Evolutionary conservation across 2,888 invertebrate genomes (phyloP).

Genomic region (Zygogramma bicolorata): DNA sequence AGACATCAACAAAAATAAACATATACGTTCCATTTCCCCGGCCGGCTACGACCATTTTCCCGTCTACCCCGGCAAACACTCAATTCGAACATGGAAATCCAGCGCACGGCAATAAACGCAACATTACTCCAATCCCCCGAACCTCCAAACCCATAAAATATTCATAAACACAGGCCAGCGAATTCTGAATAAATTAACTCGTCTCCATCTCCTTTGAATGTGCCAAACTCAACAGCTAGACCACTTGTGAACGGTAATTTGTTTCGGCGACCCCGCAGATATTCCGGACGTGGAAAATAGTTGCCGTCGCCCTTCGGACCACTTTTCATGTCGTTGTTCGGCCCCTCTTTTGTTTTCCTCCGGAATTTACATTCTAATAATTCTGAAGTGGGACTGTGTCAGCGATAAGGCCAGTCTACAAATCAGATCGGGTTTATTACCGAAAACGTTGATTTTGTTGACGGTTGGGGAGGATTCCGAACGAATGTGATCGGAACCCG

Average conservation of each 20-base stretch:
- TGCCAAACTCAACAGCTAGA: constrained; percentile 34
- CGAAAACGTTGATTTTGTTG: background rate
- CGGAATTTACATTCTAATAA: constrained; percentile 2
- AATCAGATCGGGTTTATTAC: background rate
- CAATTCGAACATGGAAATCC: background rate
- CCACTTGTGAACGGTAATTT: constrained; percentile 30
- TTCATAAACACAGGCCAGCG: constrained; percentile 41
- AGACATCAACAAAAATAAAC: background rate
- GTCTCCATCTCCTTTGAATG: constrained; percentile 34
- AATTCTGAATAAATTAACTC: constrained; percentile 40
- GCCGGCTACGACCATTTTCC: background rate
- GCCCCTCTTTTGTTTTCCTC: background rate
- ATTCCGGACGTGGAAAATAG: constrained; percentile 2
- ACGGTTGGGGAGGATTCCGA: background rate
- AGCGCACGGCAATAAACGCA: constrained; percentile 25
- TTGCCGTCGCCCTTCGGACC: background rate
- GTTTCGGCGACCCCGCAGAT: constrained; percentile 2
- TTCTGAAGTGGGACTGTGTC: background rate
- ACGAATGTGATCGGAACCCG: background rate
- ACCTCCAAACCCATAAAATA: constrained; percentile 37
- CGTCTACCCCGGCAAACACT: constrained; percentile 9
- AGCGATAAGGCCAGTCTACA: background rate
- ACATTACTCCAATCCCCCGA: constrained; percentile 28
- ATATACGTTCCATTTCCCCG: background rate
- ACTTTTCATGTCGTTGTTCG: background rate